Evolutionary conservation across 2,888 invertebrate genomes (phyloP).

Genomic region (Drosophila kokeensis): DNA sequence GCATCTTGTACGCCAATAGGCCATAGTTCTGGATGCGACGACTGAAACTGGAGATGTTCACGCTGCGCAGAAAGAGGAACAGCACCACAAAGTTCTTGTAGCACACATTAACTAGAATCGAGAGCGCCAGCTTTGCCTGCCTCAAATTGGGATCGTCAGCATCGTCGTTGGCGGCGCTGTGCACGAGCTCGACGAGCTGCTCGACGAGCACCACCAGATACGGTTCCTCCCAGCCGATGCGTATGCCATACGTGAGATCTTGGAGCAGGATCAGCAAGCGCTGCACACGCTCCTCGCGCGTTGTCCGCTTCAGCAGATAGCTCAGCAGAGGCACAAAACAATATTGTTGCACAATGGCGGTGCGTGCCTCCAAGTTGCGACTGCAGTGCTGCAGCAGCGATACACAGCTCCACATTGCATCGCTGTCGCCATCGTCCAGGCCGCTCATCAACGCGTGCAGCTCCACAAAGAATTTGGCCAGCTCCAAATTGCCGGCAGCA

Average conservation of each 20-base stretch:
- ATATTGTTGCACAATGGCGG: constrained; percentile 80
- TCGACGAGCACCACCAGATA: constrained; percentile 89
- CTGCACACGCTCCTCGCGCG: constrained; percentile 77
- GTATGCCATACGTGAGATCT: constrained; percentile 92
- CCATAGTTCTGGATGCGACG: constrained; percentile 81
- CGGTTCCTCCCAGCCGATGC: constrained; percentile 92
- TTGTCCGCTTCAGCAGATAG: constrained; percentile 71
- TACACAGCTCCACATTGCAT: constrained; percentile 82
- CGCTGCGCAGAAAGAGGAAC: constrained; percentile 89
- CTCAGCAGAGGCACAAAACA: constrained; percentile 82
- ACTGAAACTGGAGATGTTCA: constrained; percentile 86
- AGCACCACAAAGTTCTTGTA: constrained; percentile 91
- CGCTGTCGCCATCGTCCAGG: constrained; percentile 71
- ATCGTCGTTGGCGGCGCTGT: constrained; percentile 83
- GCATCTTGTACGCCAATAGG: constrained; percentile 83
- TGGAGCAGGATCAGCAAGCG: constrained; percentile 84
- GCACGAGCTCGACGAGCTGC: constrained; percentile 89
- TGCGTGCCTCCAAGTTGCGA: constrained; percentile 79
- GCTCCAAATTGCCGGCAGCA: constrained; percentile 75
- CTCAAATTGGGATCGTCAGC: constrained; percentile 50
- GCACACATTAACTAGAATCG: constrained; percentile 91
- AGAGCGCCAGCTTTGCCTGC: constrained; percentile 86
- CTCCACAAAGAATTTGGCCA: constrained; percentile 83
- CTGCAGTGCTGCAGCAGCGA: constrained; percentile 80
- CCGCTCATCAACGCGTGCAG: constrained; percentile 80